These are phyloP conservation scores for Marmota monax DNA, from an alignment of 2,113 vertebrate genomes.

Conservation along the genomic window DNA sequence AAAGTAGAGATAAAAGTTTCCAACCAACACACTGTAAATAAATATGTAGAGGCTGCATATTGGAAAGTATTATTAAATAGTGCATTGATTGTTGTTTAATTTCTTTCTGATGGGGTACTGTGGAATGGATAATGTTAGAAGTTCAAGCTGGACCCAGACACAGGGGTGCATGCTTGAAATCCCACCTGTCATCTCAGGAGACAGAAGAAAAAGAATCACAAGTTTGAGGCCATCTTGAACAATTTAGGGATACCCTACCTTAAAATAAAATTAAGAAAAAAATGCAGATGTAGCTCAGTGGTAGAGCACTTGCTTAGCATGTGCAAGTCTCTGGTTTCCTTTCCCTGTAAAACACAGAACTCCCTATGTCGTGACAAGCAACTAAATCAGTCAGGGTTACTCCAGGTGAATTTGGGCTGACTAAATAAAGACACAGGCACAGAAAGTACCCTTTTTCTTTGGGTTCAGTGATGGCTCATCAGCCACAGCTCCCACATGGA, in stretches of 20 bases:
- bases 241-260: background rate
- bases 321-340: background rate
- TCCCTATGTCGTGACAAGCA: too few relatives aligned
- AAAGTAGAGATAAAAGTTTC: too few relatives aligned
- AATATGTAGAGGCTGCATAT: background rate
- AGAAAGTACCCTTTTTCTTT: too few relatives aligned
- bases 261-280: background rate
- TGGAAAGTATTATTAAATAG: background rate
- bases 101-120: background rate
- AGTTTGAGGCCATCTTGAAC: background rate
- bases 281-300: background rate
- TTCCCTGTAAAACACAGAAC: background rate
- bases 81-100: background rate
- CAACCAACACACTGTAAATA: background rate
- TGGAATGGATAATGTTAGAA: background rate
- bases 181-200: background rate
- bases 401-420: too few relatives aligned
- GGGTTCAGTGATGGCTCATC: too few relatives aligned
- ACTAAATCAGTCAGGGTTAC: too few relatives aligned
- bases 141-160: background rate
- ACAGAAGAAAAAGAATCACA: background rate
- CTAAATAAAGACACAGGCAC: too few relatives aligned
- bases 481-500: too few relatives aligned
- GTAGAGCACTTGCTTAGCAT: background rate
- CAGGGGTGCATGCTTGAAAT: background rate